Percentiles rank a stretch among this genome's conserved stretches.
Conservation (phyloP, 2,113 vertebrate species). For the Xiphorhynchus elegans region DNA sequence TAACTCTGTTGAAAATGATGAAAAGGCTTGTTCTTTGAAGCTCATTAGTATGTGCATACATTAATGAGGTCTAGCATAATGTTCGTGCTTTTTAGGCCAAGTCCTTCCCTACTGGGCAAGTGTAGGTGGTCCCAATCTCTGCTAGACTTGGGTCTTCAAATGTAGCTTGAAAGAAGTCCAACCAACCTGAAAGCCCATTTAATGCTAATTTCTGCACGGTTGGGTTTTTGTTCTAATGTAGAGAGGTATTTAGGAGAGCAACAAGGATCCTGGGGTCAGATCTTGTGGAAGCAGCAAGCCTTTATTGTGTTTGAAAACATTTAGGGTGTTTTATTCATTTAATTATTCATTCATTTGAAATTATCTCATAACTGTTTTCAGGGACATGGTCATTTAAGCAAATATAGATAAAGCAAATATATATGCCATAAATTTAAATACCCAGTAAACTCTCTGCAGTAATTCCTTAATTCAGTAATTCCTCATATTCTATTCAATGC, state of each 20-base stretch:
- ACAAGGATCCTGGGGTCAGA: neutral
- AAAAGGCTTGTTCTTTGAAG: neutral
- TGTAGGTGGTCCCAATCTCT: neutral
- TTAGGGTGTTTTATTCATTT: conserved; percentile 38
- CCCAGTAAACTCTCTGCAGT: conserved; percentile 56
- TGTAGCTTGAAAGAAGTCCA: neutral
- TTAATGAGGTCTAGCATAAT: neutral
- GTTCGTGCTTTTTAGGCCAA: neutral
- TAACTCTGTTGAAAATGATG: neutral
- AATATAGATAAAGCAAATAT: conserved; percentile 70
- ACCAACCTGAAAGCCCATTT: neutral
- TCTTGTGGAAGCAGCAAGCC: neutral
- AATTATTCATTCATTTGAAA: conserved; percentile 65
- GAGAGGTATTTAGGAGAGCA: neutral
- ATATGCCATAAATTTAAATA: conserved; percentile 53
- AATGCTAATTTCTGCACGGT: neutral
- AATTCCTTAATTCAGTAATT: conserved; percentile 76
- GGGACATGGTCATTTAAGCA: conserved; percentile 70
- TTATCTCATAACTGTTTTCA: conserved; percentile 74
- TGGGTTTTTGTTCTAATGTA: fast-evolving
- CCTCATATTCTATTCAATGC: conserved; percentile 73
- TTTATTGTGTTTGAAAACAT: conserved; percentile 24
- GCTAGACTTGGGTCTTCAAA: neutral
- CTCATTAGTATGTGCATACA: neutral
- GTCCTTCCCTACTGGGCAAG: neutral